These are phyloP conservation scores for Erinaceus europaeus DNA, from an alignment of 2,113 vertebrate genomes.

Conservation along the genomic window DNA sequence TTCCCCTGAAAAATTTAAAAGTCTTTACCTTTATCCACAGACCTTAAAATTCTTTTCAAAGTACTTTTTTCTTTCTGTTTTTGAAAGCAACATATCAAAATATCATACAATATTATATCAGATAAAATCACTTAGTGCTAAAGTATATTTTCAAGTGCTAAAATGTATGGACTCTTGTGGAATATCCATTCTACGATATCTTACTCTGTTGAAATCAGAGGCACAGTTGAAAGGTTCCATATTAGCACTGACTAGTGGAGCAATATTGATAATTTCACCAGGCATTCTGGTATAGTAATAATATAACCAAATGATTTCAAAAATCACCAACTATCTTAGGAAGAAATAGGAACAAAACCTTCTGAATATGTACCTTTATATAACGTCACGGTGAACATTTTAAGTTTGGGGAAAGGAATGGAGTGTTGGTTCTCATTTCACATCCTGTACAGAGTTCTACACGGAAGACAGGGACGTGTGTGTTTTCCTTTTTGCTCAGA, in stretches of 20 bases:
- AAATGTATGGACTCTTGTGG: not conserved
- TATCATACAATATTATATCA: not conserved
- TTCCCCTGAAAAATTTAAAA: not conserved
- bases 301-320: not conserved
- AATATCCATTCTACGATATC: not conserved
- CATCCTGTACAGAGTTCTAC: too few relatives aligned
- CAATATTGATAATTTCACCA: not conserved
- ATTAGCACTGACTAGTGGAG: not conserved
- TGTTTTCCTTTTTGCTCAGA: too few relatives aligned
- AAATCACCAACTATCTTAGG: not conserved
- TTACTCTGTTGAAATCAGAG: not conserved
- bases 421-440: too few relatives aligned
- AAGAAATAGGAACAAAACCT: not conserved
- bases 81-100: not conserved
- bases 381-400: too few relatives aligned
- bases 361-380: not conserved
- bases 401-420: too few relatives aligned
- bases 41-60: not conserved
- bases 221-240: not conserved
- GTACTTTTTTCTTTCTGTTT: not conserved
- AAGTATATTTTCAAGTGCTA: not conserved
- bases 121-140: not conserved
- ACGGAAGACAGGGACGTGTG: too few relatives aligned
- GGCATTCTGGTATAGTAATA: not conserved
- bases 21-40: not conserved